Conservation (phyloP, 2,113 vertebrate species). For the Petaurus breviceps region DNA sequence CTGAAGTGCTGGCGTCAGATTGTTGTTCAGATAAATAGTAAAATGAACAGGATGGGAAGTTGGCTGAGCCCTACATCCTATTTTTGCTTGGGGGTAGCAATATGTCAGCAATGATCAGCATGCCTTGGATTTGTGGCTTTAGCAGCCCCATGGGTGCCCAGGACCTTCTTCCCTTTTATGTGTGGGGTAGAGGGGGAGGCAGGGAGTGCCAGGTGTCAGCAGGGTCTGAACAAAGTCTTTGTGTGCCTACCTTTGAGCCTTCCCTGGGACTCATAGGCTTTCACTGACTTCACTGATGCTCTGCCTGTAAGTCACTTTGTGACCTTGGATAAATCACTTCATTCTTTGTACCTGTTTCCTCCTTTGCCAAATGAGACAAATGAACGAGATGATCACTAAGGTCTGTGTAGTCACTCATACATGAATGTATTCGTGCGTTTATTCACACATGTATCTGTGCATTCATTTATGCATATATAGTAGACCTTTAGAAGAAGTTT, state of each 20-base stretch:
- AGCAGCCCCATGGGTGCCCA: slow-evolving; percentile 18
- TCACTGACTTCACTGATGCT: neutral
- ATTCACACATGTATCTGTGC: too few species aligned
- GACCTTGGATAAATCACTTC: neutral
- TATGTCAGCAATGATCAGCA: slow-evolving; percentile 29
- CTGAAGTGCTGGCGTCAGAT: slow-evolving; percentile 55
- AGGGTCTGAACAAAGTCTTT: slow-evolving; percentile 38
- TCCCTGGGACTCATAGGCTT: neutral
- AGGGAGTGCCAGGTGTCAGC: slow-evolving; percentile 24
- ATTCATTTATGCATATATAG: too few species aligned
- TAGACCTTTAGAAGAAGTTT: too few species aligned
- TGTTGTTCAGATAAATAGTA: slow-evolving; percentile 67
- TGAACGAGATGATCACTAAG: neutral
- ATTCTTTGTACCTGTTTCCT: neutral
- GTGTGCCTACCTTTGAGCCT: neutral
- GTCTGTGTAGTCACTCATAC: neutral
- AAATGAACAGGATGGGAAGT: slow-evolving; percentile 43
- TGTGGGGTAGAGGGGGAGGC: neutral
- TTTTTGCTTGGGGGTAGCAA: slow-evolving; percentile 51
- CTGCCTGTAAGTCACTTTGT: neutral
- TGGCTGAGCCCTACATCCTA: neutral
- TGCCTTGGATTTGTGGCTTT: slow-evolving; percentile 60
- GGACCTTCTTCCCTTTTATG: slow-evolving; percentile 49
- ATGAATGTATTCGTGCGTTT: too few species aligned
- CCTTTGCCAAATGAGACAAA: neutral